Percentiles rank a stretch among this genome's conserved stretches.
Evolutionary conservation across 2,888 invertebrate species (phyloP).

Genomic region (Spodoptera picta): DNA sequence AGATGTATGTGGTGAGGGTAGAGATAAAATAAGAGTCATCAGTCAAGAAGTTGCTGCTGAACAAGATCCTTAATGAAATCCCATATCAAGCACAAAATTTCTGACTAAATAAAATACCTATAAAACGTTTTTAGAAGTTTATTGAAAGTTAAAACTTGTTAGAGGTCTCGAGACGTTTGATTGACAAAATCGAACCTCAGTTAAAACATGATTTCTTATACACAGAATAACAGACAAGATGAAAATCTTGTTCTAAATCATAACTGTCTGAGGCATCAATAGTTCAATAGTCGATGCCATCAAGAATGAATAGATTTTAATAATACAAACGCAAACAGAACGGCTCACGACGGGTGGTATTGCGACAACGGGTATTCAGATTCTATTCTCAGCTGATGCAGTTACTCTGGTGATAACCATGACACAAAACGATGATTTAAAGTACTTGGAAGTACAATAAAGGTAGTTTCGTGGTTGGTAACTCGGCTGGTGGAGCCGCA

Average conservation of each 20-base stretch:
- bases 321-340: constrained; percentile 24
- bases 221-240: neutral
- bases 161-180: too few species aligned
- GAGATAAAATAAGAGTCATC: too few species aligned
- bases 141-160: too few species aligned
- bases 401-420: constrained; percentile 6
- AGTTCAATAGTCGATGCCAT: constrained; percentile 22
- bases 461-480: neutral
- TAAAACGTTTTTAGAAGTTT: too few species aligned
- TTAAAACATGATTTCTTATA: neutral
- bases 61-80: too few species aligned
- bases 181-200: too few species aligned
- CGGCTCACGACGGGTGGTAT: constrained; percentile 34
- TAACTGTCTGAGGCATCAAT: constrained; percentile 22
- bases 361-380: constrained; percentile 15
- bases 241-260: constrained; percentile 20
- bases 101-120: too few species aligned
- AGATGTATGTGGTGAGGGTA: too few species aligned
- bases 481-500: neutral
- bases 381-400: constrained; percentile 34
- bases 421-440: constrained; percentile 10
- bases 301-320: constrained; percentile 28
- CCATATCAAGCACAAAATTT: too few species aligned
- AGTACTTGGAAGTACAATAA: constrained; percentile 18
- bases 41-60: too few species aligned